Base-by-base conservation (phyloP, 2,888 invertebrate genomes). In the Drosophila gaucha region DNA sequence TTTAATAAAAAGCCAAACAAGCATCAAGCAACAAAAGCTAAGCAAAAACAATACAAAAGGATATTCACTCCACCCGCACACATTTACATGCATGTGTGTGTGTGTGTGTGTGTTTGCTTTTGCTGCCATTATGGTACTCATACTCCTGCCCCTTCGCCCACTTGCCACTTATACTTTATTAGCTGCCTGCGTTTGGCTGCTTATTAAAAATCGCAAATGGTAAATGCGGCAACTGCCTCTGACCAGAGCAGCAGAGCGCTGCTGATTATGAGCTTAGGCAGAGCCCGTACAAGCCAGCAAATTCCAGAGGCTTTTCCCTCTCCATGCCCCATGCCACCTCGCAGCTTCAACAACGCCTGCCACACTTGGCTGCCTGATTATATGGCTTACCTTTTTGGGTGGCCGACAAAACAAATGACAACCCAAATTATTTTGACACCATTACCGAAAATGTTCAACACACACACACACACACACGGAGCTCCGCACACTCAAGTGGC, bases 341-440 rank as follows among this genome's bases (percentile, higher is more conserved):
- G 1, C 24, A 20, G 50, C 33, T 2, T 28, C 38, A 24, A 35
- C 28, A 36, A 46, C 33, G 28, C 24, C 28, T 8, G 24, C 30
- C 22, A 16, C 22, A 36, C 43, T 31, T 16, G n/a, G 33, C 33
- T 16, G 43, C 52, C 50, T 49, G 43, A 65, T 58, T 52, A 54
- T 52, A 67, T 49, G 76, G 67, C 55, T 76, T 74, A 75, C 76
- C 73, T 76, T 72, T 64, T 52, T 67, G 64, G 67, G 60, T 72
- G 64, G 64, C 63, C 54, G 57, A 62, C 62, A 71, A 80, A 83
- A 82, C 74, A 82, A 82, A 83, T 82, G 82, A 84, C 75, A 84
- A 74, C 69, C 87, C 67, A 76, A 83, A 83, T 83, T 83, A 83
- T 84, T 84, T 87, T 82, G 82, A 87, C 85, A 84, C 85, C 87